Evolutionary conservation across 2,113 vertebrate species (phyloP).

Genomic region (Saccopteryx leptura): DNA sequence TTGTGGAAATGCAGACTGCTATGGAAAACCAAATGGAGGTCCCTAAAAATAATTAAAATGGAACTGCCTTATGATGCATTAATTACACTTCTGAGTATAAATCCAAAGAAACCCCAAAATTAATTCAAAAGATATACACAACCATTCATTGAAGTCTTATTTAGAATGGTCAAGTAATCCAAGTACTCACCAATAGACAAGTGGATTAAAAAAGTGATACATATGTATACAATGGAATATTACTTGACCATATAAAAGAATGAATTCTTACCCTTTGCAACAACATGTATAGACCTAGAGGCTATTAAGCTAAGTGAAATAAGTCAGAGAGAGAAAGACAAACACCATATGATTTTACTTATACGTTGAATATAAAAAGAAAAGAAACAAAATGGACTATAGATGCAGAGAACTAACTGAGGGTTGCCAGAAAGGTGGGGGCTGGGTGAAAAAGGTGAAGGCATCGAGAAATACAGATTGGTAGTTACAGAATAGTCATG

Average conservation of each 20-base stretch:
- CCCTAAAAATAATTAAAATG: neutral
- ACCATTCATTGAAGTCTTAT: neutral
- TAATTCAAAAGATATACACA: neutral
- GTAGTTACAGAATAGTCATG: neutral
- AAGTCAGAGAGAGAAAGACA: neutral
- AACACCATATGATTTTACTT: neutral
- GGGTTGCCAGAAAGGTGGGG: neutral
- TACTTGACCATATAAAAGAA: neutral
- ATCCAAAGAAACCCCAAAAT: neutral
- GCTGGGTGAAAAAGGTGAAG: neutral
- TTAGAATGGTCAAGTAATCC: neutral
- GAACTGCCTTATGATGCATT: neutral
- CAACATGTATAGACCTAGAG: neutral
- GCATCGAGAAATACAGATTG: neutral
- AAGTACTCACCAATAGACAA: neutral
- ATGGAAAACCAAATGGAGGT: neutral
- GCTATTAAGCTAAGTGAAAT: neutral
- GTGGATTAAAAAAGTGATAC: neutral
- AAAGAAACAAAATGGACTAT: neutral
- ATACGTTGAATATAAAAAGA: neutral
- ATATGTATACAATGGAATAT: neutral
- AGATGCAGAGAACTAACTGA: neutral
- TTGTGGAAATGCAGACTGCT: neutral
- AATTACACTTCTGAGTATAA: neutral
- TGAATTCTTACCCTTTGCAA: neutral